Conservation (phyloP, 1,140 invertebrate genomes). For the Magallana ariakensis region DNA sequence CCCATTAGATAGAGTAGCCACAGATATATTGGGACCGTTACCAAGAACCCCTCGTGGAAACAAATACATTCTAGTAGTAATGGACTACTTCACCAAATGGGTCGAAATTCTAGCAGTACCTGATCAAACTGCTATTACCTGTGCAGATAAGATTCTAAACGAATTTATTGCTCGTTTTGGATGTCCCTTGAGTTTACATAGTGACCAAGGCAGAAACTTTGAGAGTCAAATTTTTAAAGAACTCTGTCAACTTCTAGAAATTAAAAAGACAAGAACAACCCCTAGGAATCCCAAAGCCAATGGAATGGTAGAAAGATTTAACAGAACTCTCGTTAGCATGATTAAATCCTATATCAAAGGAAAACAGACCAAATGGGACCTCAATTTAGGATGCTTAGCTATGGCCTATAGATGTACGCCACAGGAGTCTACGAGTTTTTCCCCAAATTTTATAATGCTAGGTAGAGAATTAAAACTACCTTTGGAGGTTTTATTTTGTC, state of each 20-base stretch:
- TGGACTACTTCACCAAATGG: conserved; percentile 57
- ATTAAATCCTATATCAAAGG: conserved; percentile 51
- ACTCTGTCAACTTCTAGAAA: conserved; percentile 47
- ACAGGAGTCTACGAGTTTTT: background rate
- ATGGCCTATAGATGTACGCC: conserved; percentile 57
- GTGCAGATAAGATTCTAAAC: conserved; percentile 67
- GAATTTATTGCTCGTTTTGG: conserved; percentile 54
- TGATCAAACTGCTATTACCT: conserved; percentile 28
- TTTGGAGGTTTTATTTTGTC: background rate
- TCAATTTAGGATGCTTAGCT: conserved; percentile 11
- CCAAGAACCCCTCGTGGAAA: conserved; percentile 41
- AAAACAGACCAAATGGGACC: conserved; percentile 42
- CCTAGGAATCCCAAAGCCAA: conserved; percentile 49
- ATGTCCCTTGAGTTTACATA: background rate
- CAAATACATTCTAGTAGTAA: conserved; percentile 46
- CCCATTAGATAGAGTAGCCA: conserved; percentile 12
- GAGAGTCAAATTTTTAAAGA: conserved; percentile 54
- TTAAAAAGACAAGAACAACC: conserved; percentile 52
- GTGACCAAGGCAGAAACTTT: conserved; percentile 50
- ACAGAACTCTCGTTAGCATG: conserved; percentile 42
- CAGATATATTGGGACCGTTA: conserved; percentile 45
- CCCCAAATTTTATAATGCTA: conserved; percentile 30
- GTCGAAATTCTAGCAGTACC: conserved; percentile 42
- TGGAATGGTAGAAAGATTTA: conserved; percentile 48
- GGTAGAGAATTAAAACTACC: background rate